A percentile compares a stretch with the other conserved stretches of the same genome.
phyloP scores from a whole-genome alignment of 2,888 invertebrate species.

The Sussaba pulchella region DNA sequence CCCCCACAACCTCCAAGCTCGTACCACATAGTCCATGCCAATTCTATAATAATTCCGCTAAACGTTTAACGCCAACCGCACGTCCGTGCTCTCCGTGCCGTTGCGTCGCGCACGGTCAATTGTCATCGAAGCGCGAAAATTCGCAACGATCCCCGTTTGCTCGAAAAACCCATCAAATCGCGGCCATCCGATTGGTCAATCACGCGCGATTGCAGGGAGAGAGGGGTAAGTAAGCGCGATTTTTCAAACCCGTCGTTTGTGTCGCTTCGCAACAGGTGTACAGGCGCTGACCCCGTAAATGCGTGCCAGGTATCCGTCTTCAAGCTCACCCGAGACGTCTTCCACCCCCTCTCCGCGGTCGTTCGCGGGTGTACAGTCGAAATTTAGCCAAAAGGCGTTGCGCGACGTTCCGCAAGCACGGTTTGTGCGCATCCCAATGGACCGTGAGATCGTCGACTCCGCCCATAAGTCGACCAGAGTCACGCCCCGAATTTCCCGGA shows the following conservation, averaged over 20 bases:
- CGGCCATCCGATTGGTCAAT: conserved; percentile 53
- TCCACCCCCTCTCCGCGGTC: not conserved
- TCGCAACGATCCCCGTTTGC: conserved; percentile 17
- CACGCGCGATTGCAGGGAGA: too few relatives aligned
- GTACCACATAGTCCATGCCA: conserved; percentile 17
- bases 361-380: conserved; percentile 36
- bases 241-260: conserved; percentile 16
- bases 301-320: too few relatives aligned
- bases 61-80: conserved; percentile 31
- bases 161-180: conserved; percentile 47
- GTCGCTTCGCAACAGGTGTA: conserved; percentile 38
- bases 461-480: conserved; percentile 77
- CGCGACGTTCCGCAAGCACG: conserved; percentile 72
- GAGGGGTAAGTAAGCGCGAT: conserved; percentile 11
- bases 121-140: conserved; percentile 60
- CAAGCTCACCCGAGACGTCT: too few relatives aligned
- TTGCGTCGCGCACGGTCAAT: conserved; percentile 47
- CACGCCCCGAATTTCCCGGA: conserved; percentile 66
- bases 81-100: not conserved
- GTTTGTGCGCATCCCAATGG: conserved; percentile 81
- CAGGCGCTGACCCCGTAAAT: too few relatives aligned
- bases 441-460: conserved; percentile 80
- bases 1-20: not conserved
- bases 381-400: conserved; percentile 72
- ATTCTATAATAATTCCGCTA: conserved; percentile 56